Conservation (phyloP, 2,888 invertebrate species). For the Reticulitermes lucifugus region DNA sequence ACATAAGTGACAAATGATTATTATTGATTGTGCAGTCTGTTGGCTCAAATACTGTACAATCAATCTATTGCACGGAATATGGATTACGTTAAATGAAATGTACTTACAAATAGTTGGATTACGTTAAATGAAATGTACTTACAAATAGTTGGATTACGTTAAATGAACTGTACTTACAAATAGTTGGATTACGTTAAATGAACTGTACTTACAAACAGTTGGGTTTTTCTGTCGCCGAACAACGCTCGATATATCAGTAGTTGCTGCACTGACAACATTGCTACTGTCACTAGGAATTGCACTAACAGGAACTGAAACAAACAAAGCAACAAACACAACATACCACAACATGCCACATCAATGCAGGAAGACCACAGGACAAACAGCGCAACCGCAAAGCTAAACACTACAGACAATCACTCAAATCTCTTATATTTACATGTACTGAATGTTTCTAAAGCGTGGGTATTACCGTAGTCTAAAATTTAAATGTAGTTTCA, state of each 20-base stretch:
- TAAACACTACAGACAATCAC: constrained; percentile 8
- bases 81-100: background rate
- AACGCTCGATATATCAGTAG: constrained; percentile 57
- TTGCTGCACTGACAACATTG: constrained; percentile 29
- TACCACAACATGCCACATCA: constrained; percentile 45
- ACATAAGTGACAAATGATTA: no score
- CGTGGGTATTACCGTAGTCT: no score
- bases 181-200: background rate
- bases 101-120: constrained; percentile 36
- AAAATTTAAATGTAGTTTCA: no score
- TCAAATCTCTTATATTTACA: background rate
- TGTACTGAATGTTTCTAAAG: no score
- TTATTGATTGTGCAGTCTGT: no score
- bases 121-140: constrained; percentile 11
- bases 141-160: constrained; percentile 25
- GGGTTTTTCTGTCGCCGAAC: constrained; percentile 59
- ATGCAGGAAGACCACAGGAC: constrained; percentile 20
- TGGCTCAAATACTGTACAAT: no score
- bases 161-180: constrained; percentile 30
- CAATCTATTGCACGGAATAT: no score
- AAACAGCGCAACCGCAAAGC: constrained; percentile 13
- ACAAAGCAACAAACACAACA: constrained; percentile 41
- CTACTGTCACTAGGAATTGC: constrained; percentile 46
- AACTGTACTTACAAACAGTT: constrained; percentile 30
- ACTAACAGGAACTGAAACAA: constrained; percentile 49